A percentile compares a stretch with the other conserved stretches of the same genome.
Conservation (phyloP, 2,113 vertebrate genomes). For the Ptilonorhynchus violaceus region DNA sequence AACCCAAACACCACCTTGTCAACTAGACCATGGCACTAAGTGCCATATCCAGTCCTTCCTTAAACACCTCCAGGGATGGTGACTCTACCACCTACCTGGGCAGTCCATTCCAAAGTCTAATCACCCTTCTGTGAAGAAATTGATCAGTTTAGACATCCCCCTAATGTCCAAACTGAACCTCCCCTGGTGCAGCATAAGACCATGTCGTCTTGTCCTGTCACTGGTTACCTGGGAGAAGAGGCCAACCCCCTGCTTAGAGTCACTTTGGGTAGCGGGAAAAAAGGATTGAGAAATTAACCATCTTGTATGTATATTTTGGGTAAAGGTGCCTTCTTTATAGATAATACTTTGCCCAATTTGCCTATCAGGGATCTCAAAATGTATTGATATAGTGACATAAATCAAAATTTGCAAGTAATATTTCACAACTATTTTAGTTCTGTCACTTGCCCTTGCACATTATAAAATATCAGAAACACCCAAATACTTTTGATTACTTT, state of each 20-base stretch:
- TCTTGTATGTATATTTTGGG: background rate
- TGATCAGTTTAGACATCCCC: background rate
- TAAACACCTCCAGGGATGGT: background rate
- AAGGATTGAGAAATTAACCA: background rate
- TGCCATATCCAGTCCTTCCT: background rate
- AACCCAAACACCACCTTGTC: background rate
- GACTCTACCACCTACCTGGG: background rate
- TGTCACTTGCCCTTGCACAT: background rate
- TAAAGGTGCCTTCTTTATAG: background rate
- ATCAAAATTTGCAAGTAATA: background rate
- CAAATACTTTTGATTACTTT: background rate
- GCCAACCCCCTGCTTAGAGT: fast-evolving
- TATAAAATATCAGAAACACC: background rate
- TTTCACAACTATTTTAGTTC: background rate
- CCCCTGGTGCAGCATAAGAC: background rate
- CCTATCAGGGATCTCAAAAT: background rate
- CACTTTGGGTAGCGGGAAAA: fast-evolving
- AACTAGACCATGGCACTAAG: background rate
- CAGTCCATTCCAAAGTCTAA: background rate
- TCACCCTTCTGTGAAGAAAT: background rate
- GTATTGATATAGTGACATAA: background rate
- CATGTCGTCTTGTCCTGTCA: background rate
- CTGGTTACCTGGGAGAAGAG: background rate
- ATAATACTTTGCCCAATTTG: background rate
- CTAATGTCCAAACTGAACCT: background rate